A percentile compares a stretch with the other conserved stretches of the same genome.
phyloP scores from a whole-genome alignment of 2,113 vertebrate species.

The Nyctibius bracteatus region DNA sequence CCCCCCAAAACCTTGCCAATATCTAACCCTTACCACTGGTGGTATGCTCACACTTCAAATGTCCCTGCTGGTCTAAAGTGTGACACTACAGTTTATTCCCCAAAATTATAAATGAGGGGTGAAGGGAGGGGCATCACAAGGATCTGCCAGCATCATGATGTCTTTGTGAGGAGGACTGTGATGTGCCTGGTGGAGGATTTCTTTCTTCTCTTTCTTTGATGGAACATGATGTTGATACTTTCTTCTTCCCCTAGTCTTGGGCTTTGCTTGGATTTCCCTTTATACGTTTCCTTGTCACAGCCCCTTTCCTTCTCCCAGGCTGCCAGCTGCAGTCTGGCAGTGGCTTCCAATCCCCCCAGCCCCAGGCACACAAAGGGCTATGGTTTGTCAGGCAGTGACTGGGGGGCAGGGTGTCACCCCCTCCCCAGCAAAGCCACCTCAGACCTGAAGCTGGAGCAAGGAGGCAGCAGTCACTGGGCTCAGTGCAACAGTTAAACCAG shows the following conservation, averaged over 20 bases:
- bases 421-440: fast-evolving
- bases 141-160: not conserved
- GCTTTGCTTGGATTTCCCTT: not conserved
- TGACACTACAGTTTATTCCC: not conserved
- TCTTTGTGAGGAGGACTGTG: not conserved
- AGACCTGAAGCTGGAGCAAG: not conserved
- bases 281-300: not conserved
- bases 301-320: not conserved
- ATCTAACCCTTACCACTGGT: not conserved
- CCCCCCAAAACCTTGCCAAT: not conserved
- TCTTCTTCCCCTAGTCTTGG: not conserved
- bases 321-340: not conserved
- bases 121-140: not conserved
- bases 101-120: fast-evolving
- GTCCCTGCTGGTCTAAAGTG: fast-evolving
- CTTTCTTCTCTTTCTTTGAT: not conserved
- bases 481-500: not conserved
- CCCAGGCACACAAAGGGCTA: not conserved
- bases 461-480: not conserved
- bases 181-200: not conserved
- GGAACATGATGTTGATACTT: not conserved
- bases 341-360: fast-evolving
- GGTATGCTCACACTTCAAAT: not conserved
- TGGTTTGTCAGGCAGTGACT: not conserved
- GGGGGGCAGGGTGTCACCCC: fast-evolving